These are phyloP conservation scores for Euthynnus affinis DNA, from an alignment of 2,797 vertebrate genomes.

Conservation along the genomic window DNA sequence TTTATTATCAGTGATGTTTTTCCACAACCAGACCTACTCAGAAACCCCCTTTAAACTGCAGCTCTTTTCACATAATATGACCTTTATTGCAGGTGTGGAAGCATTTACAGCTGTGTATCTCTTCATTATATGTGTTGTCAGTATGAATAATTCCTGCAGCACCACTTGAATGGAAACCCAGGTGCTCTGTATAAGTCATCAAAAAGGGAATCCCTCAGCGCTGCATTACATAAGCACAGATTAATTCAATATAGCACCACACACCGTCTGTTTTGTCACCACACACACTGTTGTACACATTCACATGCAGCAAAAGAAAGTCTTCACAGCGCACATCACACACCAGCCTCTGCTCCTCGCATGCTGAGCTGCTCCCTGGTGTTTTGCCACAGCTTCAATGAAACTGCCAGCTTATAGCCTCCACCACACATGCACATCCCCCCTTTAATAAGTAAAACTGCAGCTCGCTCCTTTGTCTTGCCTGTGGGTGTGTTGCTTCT, in stretches of 20 bases:
- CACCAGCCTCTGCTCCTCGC: constrained; percentile 10
- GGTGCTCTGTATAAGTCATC: constrained; percentile 36
- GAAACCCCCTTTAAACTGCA: too few species aligned
- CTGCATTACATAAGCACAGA: constrained; percentile 27
- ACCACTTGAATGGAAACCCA: constrained; percentile 21
- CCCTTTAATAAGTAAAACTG: constrained; percentile 66
- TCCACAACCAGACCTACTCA: too few species aligned
- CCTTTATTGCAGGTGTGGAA: constrained; percentile 4
- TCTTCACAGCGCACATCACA: not conserved
- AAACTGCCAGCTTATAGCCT: constrained; percentile 42
- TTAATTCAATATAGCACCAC: constrained; percentile 15
- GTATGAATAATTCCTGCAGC: constrained; percentile 34
- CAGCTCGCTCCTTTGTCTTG: constrained; percentile 53
- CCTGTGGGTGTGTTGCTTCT: constrained; percentile 46
- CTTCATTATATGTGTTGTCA: constrained; percentile 22
- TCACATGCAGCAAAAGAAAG: not conserved
- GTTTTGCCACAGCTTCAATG: constrained; percentile 39
- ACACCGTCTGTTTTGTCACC: not conserved
- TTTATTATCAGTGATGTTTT: too few species aligned
- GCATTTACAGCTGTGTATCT: constrained; percentile 1
- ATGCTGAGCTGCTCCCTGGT: constrained; percentile 19
- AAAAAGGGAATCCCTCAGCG: constrained; percentile 30
- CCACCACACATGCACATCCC: constrained; percentile 40
- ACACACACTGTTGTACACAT: constrained; percentile 9
- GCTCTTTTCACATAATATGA: not conserved